phyloP scores from a whole-genome alignment of 2,113 vertebrate species.

The Psittacula cyanocephala region DNA sequence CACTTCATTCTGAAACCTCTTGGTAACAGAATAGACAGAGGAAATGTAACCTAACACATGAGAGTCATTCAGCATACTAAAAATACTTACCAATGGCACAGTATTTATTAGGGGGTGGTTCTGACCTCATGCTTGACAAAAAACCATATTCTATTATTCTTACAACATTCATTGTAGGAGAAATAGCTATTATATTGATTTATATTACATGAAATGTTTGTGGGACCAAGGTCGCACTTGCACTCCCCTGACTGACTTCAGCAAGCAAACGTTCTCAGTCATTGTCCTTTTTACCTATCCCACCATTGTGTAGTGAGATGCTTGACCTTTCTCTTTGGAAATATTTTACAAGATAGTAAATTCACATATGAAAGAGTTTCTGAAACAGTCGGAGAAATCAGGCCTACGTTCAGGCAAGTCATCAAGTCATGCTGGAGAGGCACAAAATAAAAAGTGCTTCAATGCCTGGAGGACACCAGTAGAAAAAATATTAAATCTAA shows the following conservation, averaged over 20 bases:
- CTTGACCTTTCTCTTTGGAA: neutral
- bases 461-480: neutral
- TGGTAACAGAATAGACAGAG: neutral
- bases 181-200: slow-evolving; percentile 21
- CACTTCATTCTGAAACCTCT: neutral
- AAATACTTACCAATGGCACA: neutral
- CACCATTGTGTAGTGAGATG: neutral
- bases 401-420: neutral
- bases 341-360: neutral
- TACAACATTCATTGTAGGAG: neutral
- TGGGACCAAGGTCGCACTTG: neutral
- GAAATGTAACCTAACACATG: neutral
- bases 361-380: neutral
- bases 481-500: neutral
- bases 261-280: neutral
- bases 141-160: neutral
- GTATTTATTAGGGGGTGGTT: neutral
- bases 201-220: neutral
- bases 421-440: neutral
- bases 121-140: neutral
- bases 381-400: neutral
- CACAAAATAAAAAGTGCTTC: neutral
- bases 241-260: neutral
- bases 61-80: neutral
- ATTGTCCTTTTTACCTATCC: neutral